Percentiles rank a stretch among this genome's conserved stretches.
Conservation (phyloP, 2,888 invertebrate species). For the Leptarthrus brevirostris region DNA sequence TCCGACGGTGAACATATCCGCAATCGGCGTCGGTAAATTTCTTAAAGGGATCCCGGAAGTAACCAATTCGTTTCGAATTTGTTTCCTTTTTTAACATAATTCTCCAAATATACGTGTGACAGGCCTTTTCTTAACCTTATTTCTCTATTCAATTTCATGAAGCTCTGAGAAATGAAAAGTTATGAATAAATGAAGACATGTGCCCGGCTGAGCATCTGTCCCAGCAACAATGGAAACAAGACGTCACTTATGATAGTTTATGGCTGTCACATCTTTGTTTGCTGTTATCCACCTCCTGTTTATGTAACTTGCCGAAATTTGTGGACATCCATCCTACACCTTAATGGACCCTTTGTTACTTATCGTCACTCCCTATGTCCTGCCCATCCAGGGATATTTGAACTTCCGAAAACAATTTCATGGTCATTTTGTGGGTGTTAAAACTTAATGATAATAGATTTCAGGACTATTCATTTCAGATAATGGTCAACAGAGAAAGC, state of each 20-base stretch:
- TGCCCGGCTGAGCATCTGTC: conserved; percentile 14
- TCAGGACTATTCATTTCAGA: not conserved
- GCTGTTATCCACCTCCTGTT: conserved; percentile 25
- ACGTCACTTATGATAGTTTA: conserved; percentile 1
- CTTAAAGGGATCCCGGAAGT: conserved; percentile 22
- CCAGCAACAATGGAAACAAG: not conserved
- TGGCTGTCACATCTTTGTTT: conserved; percentile 12
- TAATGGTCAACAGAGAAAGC: not conserved
- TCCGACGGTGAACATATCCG: not conserved
- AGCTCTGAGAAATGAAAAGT: not conserved
- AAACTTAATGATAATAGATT: conserved; percentile 53
- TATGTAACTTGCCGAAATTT: conserved; percentile 22
- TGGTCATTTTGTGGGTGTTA: conserved; percentile 65
- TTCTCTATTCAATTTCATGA: conserved; percentile 9
- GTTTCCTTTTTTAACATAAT: no score
- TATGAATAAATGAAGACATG: conserved; percentile 24
- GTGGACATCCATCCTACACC: conserved; percentile 4
- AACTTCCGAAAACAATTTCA: conserved; percentile 66
- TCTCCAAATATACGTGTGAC: conserved; percentile 18
- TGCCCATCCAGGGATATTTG: conserved; percentile 50
- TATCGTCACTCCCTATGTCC: conserved; percentile 46
- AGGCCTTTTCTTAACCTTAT: not conserved
- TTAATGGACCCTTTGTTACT: conserved; percentile 3
- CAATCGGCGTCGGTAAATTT: not conserved
- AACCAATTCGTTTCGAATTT: conserved; percentile 32